Evolutionary conservation across 1,140 invertebrate genomes (phyloP), one percentile per base, ranked within the genome.

Genomic region (Macrosteles quadrilineatus): DNA sequence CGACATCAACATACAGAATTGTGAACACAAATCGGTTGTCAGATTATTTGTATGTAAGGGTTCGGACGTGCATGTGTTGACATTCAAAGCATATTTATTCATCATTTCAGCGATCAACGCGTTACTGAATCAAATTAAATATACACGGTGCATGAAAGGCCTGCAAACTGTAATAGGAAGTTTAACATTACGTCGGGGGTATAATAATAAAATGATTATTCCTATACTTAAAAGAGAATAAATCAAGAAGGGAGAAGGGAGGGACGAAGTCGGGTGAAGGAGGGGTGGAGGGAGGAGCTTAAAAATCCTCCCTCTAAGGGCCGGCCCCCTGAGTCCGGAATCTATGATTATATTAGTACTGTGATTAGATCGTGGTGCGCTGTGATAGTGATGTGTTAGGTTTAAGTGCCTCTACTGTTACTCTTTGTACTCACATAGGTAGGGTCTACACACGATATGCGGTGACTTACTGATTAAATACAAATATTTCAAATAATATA

Each of bases 181-280:
- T 29, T 29, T 6, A 29, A 59, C 55, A 27, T 6, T 27, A 30
- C 25, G 47, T 19, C 47, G 14, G 25, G 55, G 23, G 14, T 30
- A 59, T 59, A 59, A 59, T 59, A 59, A 59, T 68, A 57, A 68
- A 53, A 68, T 55, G 53, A 31, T 31, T 29, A 31, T 68, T 68
- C 53, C 40, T 36, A 65, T 23, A 68, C 30, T 30, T 36, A 68
- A 30, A 67, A 57, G 55, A 57, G 45, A 66, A 65, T 40, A 70
- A 31, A 70, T 66, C n/a, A 67, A 25, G 21, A 21, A 17, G 14
- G 47, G 1, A 6, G 29, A 23, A 11, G 53, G 67, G 55, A 29
- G 36, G 67, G 47, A 23, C 12, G 30, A 12, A 25, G 3, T n/a
- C 3, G 14, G 47, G 6, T 19, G 47, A 19, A 21, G 27, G 27